A percentile compares a stretch with the other conserved stretches of the same genome.
phyloP scores from a whole-genome alignment of 2,797 vertebrate species.

The Tolypeutes matacus region DNA sequence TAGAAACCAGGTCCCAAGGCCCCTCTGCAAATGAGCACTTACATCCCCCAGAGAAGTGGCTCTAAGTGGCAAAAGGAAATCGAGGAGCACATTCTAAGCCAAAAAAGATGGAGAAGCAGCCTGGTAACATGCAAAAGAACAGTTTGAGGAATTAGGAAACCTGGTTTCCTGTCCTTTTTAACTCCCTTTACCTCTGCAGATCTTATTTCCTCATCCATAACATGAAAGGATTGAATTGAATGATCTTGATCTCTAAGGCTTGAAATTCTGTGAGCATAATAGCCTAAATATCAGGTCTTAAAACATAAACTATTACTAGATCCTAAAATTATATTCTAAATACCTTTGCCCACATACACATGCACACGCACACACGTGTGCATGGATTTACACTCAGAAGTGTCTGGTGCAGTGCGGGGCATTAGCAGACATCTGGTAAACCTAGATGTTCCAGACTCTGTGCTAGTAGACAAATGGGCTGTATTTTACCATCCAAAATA shows the following conservation, averaged over 20 bases:
- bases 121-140: neutral
- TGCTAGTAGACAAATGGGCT: neutral
- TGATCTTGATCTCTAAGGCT: neutral
- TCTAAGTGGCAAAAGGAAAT: neutral
- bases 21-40: neutral
- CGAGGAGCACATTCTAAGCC: neutral
- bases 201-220: neutral
- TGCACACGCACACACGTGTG: too few relatives aligned
- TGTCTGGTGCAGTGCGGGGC: neutral
- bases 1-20: neutral
- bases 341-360: neutral
- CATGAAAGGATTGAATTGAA: neutral
- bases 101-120: neutral
- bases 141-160: neutral
- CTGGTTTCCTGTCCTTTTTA: neutral
- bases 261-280: neutral
- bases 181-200: neutral
- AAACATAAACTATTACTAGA: neutral
- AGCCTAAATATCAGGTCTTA: neutral
- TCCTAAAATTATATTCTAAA: neutral
- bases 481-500: neutral
- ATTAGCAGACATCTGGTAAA: neutral
- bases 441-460: neutral
- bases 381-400: rapidly evolving
- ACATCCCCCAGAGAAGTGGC: too few relatives aligned